phyloP scores from a whole-genome alignment of 1,140 invertebrate species.

The Drosophila saltans region DNA sequence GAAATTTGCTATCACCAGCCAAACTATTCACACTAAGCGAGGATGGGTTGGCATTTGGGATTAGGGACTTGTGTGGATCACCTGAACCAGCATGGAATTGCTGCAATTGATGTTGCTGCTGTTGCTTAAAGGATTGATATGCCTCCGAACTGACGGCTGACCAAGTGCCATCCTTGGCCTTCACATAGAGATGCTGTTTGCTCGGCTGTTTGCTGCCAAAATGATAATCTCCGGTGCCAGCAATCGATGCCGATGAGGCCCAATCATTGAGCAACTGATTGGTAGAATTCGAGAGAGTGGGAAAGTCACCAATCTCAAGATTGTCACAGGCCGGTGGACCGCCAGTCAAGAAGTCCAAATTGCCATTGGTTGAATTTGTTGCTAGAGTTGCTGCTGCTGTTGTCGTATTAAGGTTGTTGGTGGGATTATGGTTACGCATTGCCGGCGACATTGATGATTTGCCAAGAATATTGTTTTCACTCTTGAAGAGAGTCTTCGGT shows the following conservation, averaged over 20 bases:
- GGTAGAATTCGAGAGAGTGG: slow-evolving; percentile 73
- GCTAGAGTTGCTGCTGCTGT: not conserved
- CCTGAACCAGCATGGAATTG: slow-evolving; percentile 63
- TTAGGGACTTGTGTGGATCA: slow-evolving; percentile 64
- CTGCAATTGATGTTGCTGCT: slow-evolving; percentile 64
- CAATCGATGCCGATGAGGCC: slow-evolving; percentile 75
- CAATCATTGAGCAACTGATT: slow-evolving; percentile 81
- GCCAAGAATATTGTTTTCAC: slow-evolving; percentile 80
- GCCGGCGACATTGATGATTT: slow-evolving; percentile 37
- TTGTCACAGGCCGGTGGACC: slow-evolving; percentile 42
- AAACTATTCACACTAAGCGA: slow-evolving; percentile 65
- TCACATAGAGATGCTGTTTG: slow-evolving; percentile 81
- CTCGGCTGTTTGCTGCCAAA: slow-evolving; percentile 78
- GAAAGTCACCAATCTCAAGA: slow-evolving; percentile 61
- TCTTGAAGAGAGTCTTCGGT: slow-evolving; percentile 78
- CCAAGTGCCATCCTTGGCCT: slow-evolving; percentile 82
- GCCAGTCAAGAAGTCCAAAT: slow-evolving; percentile 64
- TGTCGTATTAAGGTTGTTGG: not conserved
- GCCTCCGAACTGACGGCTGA: slow-evolving; percentile 79
- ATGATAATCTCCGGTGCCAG: slow-evolving; percentile 72
- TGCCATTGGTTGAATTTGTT: slow-evolving; percentile 32
- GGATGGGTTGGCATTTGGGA: slow-evolving; percentile 39
- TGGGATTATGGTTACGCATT: slow-evolving; percentile 27
- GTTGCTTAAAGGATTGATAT: slow-evolving; percentile 75
- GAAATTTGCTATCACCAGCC: slow-evolving; percentile 73